phyloP scores from a whole-genome alignment of 1,140 invertebrate genomes.

The Drosophila subobscura region DNA sequence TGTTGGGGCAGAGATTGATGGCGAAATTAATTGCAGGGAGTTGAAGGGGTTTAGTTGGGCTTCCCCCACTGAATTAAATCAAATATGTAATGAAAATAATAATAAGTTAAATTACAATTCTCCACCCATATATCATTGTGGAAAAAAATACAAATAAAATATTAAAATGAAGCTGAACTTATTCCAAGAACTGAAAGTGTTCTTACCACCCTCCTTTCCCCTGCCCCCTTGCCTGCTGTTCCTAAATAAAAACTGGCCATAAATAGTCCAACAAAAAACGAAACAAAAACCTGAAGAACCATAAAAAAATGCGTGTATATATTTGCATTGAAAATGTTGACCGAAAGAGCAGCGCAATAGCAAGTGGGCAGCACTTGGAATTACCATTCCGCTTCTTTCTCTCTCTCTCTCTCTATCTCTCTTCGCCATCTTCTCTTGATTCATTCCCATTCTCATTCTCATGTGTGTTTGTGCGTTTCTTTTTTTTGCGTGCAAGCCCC shows the following conservation, averaged over 20 bases:
- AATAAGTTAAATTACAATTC: slow-evolving; percentile 5
- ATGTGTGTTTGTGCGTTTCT: slow-evolving; percentile 33
- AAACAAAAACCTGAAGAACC: not conserved
- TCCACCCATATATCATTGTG: slow-evolving; percentile 8
- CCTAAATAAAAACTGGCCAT: slow-evolving; percentile 48
- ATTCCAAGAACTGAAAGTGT: slow-evolving; percentile 48
- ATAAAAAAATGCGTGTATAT: slow-evolving; percentile 67
- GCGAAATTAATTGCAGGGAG: no score
- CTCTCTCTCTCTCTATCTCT: not conserved
- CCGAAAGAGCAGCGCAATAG: slow-evolving; percentile 8
- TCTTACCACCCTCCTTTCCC: slow-evolving; percentile 29
- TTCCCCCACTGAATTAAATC: no score
- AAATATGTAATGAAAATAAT: not conserved
- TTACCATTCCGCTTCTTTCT: slow-evolving; percentile 2
- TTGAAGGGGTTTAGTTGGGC: no score
- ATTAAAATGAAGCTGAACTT: slow-evolving; percentile 21
- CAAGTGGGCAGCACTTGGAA: no score
- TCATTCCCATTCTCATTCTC: not conserved
- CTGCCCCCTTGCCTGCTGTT: slow-evolving; percentile 3
- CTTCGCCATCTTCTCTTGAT: slow-evolving; percentile 7
- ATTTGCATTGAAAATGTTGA: slow-evolving; percentile 78
- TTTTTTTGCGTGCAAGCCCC: slow-evolving; percentile 60
- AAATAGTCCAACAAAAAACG: slow-evolving; percentile 52
- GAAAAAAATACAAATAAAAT: not conserved
- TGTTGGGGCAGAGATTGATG: not conserved